phyloP scores from a whole-genome alignment of 1,140 invertebrate species.

The Tetramorium simillimum region DNA sequence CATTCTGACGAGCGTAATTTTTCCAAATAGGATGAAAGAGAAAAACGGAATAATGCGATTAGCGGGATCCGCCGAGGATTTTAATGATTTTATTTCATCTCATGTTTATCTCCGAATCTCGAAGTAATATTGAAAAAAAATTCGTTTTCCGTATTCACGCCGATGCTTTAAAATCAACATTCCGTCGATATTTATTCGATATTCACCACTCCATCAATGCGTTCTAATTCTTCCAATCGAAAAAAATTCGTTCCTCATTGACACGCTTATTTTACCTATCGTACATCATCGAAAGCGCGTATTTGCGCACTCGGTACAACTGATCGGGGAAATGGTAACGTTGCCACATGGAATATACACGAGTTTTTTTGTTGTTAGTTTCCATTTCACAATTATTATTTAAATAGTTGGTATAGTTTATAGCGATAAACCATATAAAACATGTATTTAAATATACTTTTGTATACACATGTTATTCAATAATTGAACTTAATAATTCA shows the following conservation, averaged over 20 bases:
- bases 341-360: background rate
- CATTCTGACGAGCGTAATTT: background rate
- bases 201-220: background rate
- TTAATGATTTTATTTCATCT: slow-evolving; percentile 29
- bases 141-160: background rate
- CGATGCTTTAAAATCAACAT: background rate
- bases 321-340: background rate
- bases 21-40: background rate
- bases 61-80: background rate
- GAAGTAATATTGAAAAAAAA: slow-evolving; percentile 6
- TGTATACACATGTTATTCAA: background rate
- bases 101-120: background rate
- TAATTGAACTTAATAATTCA: background rate
- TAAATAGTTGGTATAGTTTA: background rate
- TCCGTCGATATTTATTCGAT: slow-evolving; percentile 20
- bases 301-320: background rate
- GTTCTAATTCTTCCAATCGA: slow-evolving; percentile 6
- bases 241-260: slow-evolving; percentile 7
- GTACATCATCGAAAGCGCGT: slow-evolving; percentile 5
- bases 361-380: slow-evolving; percentile 9
- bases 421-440: background rate
- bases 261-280: slow-evolving; percentile 4
- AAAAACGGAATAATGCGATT: slow-evolving; percentile 24
- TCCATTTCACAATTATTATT: slow-evolving; percentile 7
- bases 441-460: background rate